phyloP scores from a whole-genome alignment of 2,888 invertebrate genomes.

The Dromius quadrimaculatus region DNA sequence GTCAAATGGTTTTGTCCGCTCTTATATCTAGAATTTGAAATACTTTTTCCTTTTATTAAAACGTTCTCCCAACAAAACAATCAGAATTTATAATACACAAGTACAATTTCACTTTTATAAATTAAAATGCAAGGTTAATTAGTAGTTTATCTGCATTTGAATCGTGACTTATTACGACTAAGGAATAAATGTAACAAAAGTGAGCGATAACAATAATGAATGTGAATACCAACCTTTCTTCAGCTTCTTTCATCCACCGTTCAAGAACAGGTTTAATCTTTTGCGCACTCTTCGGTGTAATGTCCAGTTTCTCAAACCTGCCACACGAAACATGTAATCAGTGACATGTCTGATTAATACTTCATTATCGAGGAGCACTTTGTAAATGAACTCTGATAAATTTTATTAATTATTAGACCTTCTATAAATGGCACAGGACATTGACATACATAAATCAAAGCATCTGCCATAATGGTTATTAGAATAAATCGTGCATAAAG shows the following conservation, averaged over 20 bases:
- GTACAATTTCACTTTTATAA: slow-evolving; percentile 13
- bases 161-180: slow-evolving; percentile 1
- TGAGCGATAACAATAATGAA: slow-evolving; percentile 38
- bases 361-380: slow-evolving; percentile 48
- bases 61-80: slow-evolving; percentile 24
- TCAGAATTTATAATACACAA: slow-evolving; percentile 7
- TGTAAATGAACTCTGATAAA: slow-evolving; percentile 39
- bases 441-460: slow-evolving; percentile 62
- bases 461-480: slow-evolving; percentile 34
- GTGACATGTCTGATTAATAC: slow-evolving; percentile 39
- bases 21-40: slow-evolving; percentile 80
- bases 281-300: slow-evolving; percentile 99
- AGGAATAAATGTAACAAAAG: slow-evolving; percentile 21
- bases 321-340: slow-evolving; percentile 41
- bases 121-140: slow-evolving; percentile 44
- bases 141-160: slow-evolving; percentile 26
- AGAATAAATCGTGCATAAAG: slow-evolving; percentile 37
- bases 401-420: slow-evolving; percentile 24
- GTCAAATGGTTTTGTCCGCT: slow-evolving; percentile 94
- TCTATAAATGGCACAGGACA: slow-evolving; percentile 65
- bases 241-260: slow-evolving; percentile 99
- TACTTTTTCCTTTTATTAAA: slow-evolving; percentile 60
- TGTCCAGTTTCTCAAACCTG: slow-evolving; percentile 99
- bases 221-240: slow-evolving; percentile 83
- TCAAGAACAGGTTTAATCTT: slow-evolving; percentile 99